Percentiles rank a stretch among this genome's conserved stretches.
phyloP scores from a whole-genome alignment of 2,797 vertebrate species.

The Columba guinea region DNA sequence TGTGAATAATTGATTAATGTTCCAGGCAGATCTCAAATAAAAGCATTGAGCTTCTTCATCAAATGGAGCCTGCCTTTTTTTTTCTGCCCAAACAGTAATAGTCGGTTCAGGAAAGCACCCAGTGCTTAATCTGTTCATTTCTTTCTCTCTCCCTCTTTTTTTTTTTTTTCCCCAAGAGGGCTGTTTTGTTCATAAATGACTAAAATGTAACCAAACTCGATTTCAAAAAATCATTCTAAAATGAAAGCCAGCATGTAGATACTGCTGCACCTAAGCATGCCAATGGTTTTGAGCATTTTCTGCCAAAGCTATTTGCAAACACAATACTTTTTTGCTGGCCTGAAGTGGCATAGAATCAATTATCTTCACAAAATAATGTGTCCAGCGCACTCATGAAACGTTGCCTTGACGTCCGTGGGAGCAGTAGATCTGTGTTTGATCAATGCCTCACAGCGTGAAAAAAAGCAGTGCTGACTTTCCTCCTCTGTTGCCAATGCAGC shows the following conservation, averaged over 20 bases:
- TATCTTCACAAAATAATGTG: not conserved
- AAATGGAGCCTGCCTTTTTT: not conserved
- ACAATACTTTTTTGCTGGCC: not conserved
- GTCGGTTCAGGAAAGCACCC: not conserved
- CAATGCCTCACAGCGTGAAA: not conserved
- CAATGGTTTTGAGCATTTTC: not conserved
- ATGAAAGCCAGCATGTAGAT: not conserved
- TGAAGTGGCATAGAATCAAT: not conserved
- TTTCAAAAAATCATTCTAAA: not conserved
- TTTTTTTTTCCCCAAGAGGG: too few relatives aligned
- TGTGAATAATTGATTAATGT: slow-evolving; percentile 11
- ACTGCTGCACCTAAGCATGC: not conserved
- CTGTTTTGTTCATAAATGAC: not conserved
- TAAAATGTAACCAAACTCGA: not conserved
- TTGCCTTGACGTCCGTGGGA: not conserved
- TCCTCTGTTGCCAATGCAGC: not conserved
- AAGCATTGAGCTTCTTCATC: not conserved
- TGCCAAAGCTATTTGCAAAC: not conserved
- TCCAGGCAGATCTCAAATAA: slow-evolving; percentile 19
- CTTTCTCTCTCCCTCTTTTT: not conserved
- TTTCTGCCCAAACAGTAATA: not conserved
- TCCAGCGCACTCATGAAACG: not conserved
- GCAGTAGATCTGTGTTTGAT: not conserved
- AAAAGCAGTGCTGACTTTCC: not conserved
- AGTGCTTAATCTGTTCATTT: not conserved